Conservation (phyloP, 2,888 invertebrate species). For the Caenorhabditis angaria region DNA sequence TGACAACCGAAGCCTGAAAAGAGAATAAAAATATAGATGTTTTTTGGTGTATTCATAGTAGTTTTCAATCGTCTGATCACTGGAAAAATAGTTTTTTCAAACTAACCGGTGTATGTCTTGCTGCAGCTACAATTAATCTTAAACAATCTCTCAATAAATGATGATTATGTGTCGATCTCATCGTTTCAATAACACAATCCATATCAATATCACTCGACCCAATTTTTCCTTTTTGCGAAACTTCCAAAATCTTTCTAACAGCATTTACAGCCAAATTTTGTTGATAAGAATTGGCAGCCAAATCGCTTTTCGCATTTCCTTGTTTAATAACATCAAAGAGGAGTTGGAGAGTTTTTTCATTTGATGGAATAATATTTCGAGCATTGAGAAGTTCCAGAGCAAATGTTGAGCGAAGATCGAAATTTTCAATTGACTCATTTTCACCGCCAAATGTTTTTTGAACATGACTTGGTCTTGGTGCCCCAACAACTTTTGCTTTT, state of each 20-base stretch:
- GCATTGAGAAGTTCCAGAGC: constrained; percentile 55
- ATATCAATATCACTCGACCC: constrained; percentile 74
- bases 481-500: constrained; percentile 34
- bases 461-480: constrained; percentile 9
- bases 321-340: constrained; percentile 59
- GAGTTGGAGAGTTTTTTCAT: constrained; percentile 41
- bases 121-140: constrained; percentile 83
- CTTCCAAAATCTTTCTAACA: constrained; percentile 76
- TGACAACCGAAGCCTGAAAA: constrained; percentile 80
- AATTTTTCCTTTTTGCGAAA: constrained; percentile 43
- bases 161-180: constrained; percentile 88
- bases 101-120: constrained; percentile 80
- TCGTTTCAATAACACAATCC: constrained; percentile 85
- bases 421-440: constrained; percentile 26
- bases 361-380: constrained; percentile 25
- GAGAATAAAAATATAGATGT: neutral
- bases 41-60: too few relatives aligned
- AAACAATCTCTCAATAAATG: constrained; percentile 94
- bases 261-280: constrained; percentile 83
- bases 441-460: constrained; percentile 22
- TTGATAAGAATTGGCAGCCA: constrained; percentile 25
- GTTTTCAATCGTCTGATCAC: too few relatives aligned
- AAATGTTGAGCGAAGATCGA: constrained; percentile 41
- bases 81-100: neutral
- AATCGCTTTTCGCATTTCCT: constrained; percentile 26